Conservation (phyloP, 2,888 invertebrate genomes). For the Agriopis leucophaearia region DNA sequence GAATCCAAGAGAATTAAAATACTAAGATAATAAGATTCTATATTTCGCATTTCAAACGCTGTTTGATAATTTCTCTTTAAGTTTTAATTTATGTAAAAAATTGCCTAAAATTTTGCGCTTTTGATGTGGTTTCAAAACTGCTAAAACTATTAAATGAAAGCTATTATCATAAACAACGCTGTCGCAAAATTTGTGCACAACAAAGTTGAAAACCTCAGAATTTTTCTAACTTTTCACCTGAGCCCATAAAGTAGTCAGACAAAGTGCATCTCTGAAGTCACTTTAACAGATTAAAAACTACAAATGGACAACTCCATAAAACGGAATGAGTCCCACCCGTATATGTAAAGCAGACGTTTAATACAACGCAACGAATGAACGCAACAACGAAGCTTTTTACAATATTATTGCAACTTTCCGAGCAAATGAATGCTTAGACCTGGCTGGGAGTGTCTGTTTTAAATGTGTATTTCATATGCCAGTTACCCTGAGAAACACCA, state of each 20-base stretch:
- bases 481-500: too few relatives aligned
- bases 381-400: too few relatives aligned
- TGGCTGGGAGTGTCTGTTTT: too few relatives aligned
- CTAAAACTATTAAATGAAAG: conserved; percentile 9
- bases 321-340: too few relatives aligned
- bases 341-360: background rate
- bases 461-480: too few relatives aligned
- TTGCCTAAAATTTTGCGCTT: background rate
- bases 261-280: conserved; percentile 25
- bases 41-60: too few relatives aligned
- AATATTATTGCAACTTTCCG: too few relatives aligned
- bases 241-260: conserved; percentile 27
- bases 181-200: conserved; percentile 4
- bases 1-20: background rate
- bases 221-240: conserved; percentile 29
- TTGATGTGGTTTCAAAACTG: background rate
- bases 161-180: conserved; percentile 17
- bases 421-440: too few relatives aligned
- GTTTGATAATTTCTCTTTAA: too few relatives aligned
- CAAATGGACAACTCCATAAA: background rate
- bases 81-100: background rate
- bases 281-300: conserved; percentile 10
- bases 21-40: background rate
- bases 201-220: conserved; percentile 16
- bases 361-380: background rate